Conservation (phyloP, 2,113 vertebrate species). For the Pelvicachromis taeniatus region DNA sequence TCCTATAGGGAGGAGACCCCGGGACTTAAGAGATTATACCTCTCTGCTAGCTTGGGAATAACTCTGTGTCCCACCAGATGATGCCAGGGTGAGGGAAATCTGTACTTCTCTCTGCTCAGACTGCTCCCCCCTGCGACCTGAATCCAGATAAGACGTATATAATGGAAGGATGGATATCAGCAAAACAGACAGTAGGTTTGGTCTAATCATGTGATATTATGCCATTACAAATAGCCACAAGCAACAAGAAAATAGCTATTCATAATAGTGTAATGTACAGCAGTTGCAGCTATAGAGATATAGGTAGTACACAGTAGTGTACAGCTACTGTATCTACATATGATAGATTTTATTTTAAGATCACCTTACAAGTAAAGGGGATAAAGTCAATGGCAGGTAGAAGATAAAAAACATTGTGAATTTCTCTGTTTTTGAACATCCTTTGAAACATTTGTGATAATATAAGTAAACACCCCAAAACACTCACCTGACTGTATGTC, state of each 20-base stretch:
- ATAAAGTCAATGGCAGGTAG: neutral
- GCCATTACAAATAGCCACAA: too few relatives aligned
- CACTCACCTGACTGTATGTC: neutral
- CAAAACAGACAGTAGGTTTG: too few relatives aligned
- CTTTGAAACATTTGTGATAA: neutral
- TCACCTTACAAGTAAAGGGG: neutral
- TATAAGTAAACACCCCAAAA: neutral
- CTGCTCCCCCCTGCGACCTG: neutral
- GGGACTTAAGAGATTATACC: neutral
- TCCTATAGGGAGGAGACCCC: neutral
- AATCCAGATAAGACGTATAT: neutral
- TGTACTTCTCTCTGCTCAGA: neutral
- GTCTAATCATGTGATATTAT: too few relatives aligned
- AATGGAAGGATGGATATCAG: too few relatives aligned
- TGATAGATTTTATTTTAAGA: neutral
- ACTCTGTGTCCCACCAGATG: neutral
- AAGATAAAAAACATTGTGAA: rapidly evolving
- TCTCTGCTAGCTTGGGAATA: neutral
- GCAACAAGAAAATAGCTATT: too few relatives aligned
- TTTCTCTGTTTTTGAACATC: neutral
- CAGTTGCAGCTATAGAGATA: too few relatives aligned
- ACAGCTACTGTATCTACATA: neutral
- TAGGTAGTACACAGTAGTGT: neutral
- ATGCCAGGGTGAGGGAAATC: neutral
- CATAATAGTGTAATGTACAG: too few relatives aligned